Evolutionary conservation across 1,140 invertebrate species (phyloP).

Genomic region (Callitettix versicolor): DNA sequence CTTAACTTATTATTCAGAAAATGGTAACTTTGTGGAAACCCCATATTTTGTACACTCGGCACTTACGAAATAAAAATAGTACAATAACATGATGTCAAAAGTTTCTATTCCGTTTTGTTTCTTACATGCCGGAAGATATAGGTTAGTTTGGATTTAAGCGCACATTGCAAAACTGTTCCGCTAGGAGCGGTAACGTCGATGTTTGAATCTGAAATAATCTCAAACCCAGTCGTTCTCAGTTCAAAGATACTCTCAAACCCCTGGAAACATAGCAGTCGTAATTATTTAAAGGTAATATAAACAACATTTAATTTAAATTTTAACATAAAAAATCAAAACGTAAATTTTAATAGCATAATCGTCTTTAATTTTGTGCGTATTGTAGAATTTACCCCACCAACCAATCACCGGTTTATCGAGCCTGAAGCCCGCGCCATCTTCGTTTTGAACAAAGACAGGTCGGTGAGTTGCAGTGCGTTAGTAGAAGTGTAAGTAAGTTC

Average conservation of each 20-base stretch:
- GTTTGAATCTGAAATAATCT: too few relatives aligned
- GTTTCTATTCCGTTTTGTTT: too few relatives aligned
- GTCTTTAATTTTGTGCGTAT: conserved; percentile 10
- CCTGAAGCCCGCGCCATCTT: conserved; percentile 67
- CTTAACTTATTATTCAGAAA: too few relatives aligned
- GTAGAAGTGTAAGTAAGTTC: conserved; percentile 21
- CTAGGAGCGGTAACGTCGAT: too few relatives aligned
- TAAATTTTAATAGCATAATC: conserved; percentile 13
- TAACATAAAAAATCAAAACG: conserved; percentile 16
- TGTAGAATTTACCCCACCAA: conserved; percentile 31
- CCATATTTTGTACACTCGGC: too few relatives aligned
- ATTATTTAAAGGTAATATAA: conserved; percentile 12
- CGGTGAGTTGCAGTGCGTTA: conserved; percentile 25
- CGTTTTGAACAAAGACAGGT: conserved; percentile 61
- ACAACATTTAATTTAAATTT: not conserved
- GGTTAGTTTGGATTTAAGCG: too few relatives aligned
- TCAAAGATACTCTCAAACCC: conserved; percentile 42
- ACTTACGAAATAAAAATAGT: too few relatives aligned
- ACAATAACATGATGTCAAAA: too few relatives aligned
- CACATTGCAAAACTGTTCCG: too few relatives aligned
- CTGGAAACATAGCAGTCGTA: conserved; percentile 30
- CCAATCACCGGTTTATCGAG: conserved; percentile 44
- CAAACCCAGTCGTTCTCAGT: too few relatives aligned
- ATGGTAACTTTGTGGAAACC: too few relatives aligned
- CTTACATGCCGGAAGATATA: too few relatives aligned